Conservation (phyloP, 2,888 invertebrate genomes). For the Ceraclea dissimilis region DNA sequence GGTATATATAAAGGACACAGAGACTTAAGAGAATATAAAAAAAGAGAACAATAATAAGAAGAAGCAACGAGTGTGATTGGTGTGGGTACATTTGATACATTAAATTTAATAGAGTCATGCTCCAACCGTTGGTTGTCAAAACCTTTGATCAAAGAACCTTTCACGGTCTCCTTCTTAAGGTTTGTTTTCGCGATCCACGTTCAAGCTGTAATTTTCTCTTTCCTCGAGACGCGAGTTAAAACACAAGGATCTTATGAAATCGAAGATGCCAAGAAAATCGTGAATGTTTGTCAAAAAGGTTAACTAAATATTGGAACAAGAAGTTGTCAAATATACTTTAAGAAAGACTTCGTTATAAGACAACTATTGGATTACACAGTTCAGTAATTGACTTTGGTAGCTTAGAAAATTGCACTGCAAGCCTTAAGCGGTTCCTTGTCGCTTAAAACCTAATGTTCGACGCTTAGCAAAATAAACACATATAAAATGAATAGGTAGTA, state of each 20-base stretch:
- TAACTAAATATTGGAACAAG: not conserved
- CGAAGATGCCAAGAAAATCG: too few species aligned
- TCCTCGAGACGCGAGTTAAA: not conserved
- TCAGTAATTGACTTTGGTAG: too few species aligned
- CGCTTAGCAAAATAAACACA: slow-evolving; percentile 14
- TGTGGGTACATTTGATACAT: too few species aligned
- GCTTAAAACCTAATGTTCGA: slow-evolving; percentile 14
- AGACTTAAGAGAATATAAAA: too few species aligned
- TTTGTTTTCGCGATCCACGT: slow-evolving; percentile 15
- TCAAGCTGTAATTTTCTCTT: slow-evolving; percentile 13
- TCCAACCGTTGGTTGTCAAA: too few species aligned
- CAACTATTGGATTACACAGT: too few species aligned
- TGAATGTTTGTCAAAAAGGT: not conserved
- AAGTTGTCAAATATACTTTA: too few species aligned
- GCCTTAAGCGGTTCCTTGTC: slow-evolving; percentile 9
- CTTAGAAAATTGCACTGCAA: slow-evolving; percentile 13
- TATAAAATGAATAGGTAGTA: slow-evolving; percentile 3
- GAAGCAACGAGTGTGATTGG: too few species aligned
- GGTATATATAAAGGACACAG: too few species aligned
- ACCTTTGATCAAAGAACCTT: not conserved
- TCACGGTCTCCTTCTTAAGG: slow-evolving; percentile 8
- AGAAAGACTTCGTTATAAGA: too few species aligned
- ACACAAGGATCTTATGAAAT: not conserved
- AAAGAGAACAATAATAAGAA: too few species aligned
- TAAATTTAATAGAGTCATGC: too few species aligned